These are phyloP conservation scores for Conops quadrifasciatus DNA, from an alignment of 2,888 invertebrate genomes.

Conservation along the genomic window DNA sequence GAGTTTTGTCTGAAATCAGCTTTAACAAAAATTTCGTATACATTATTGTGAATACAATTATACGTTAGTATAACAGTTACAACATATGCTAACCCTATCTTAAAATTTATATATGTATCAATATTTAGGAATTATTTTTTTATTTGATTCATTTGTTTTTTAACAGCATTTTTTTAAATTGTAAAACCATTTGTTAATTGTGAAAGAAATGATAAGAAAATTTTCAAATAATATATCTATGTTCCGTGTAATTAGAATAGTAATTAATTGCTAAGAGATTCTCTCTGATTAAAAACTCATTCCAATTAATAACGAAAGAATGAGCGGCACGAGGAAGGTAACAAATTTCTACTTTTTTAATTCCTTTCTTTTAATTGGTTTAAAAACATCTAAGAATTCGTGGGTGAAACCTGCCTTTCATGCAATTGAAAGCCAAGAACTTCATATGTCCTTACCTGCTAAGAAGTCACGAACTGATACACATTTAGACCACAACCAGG, in stretches of 20 bases:
- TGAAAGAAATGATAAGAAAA: no score
- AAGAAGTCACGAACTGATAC: constrained; percentile 25
- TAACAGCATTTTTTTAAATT: background rate
- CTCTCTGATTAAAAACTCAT: no score
- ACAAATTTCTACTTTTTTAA: constrained; percentile 44
- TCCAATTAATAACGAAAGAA: constrained; percentile 9
- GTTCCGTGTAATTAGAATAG: no score
- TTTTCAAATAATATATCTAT: no score
- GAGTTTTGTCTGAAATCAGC: no score
- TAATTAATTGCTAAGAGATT: no score
- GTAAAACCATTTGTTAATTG: background rate
- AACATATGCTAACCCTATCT: no score
- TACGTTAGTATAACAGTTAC: no score
- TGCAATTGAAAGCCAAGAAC: constrained; percentile 38
- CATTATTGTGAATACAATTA: no score
- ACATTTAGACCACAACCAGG: constrained; percentile 1
- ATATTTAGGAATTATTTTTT: no score
- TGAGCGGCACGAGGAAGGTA: constrained; percentile 29
- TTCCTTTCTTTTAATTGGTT: background rate
- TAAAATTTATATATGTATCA: no score
- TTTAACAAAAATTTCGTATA: no score
- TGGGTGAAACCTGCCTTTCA: constrained; percentile 57
- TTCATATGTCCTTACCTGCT: constrained; percentile 36
- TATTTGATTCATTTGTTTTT: background rate
- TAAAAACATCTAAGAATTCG: constrained; percentile 45